Base-by-base conservation (phyloP, 2,113 vertebrate species). In the Mormyrus lacerda region DNA sequence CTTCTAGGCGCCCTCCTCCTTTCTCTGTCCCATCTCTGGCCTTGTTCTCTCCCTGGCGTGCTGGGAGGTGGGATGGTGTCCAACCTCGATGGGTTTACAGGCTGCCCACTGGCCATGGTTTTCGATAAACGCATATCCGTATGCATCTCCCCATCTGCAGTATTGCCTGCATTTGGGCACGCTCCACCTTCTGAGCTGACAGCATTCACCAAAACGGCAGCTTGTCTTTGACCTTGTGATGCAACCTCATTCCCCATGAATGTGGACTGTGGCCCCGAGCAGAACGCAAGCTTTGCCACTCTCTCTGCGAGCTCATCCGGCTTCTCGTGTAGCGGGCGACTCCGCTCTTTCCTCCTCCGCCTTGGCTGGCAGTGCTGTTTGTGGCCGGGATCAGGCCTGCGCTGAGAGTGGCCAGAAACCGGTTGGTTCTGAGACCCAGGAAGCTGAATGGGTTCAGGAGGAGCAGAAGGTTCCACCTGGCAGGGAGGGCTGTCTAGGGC, bases 271-370 rank as follows among this genome's bases (percentile, higher is more conserved):
- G 83, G 88, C 47, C 83, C 83, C 9, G 93, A 90, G 76, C 94
- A 93, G 61, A 96, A 90, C 5, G 89, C 58, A 7, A 95, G 94
- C 47, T 91, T 91, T 47, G 93, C 89, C 85, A 95, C 51, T 13
- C 91, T 93, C 1, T 91, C 42, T 53, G 92, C 24, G 7, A 93
- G 90, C 7, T 45, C 21, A 2, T 24, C 44, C 21, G 88, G 89
- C 65, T 90, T 93, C 19, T 61, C 84, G 10, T 89, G 90, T 1
- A 92, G 93, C 3, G 65, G 87, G 48, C 11, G 48, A 48, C 55
- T 10, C 91, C 91, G 27, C 91, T 92, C 89, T 92, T 93, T 93
- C 53, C 92, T 92, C 11, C 53, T 91, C 3, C 92, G 92, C 89
- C 90, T 93, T 3, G 13, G 55, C 17, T 92, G 92, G 76, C 90